Percentiles rank a stretch among this genome's conserved stretches.
phyloP scores from a whole-genome alignment of 2,888 invertebrate genomes.

The Napeogenes inachia region DNA sequence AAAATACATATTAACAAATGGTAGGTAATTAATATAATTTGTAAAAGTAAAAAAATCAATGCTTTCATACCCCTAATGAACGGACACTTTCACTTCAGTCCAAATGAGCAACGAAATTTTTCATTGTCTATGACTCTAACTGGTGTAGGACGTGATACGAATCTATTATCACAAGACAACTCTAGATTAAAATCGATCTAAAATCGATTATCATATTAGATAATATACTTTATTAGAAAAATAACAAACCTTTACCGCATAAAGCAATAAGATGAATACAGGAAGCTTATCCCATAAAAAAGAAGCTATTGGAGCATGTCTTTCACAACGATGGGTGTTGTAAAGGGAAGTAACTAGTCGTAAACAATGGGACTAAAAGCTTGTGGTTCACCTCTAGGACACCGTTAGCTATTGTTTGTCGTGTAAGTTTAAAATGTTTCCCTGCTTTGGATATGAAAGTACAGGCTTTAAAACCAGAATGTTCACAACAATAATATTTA shows the following conservation, averaged over 20 bases:
- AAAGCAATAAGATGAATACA: background rate
- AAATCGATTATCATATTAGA: too few species aligned
- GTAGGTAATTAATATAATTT: background rate
- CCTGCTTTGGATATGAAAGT: slow-evolving; percentile 9
- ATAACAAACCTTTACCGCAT: too few species aligned
- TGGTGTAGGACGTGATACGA: too few species aligned
- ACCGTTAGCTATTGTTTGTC: slow-evolving; percentile 29
- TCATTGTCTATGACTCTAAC: too few species aligned
- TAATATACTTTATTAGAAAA: too few species aligned
- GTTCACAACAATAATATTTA: too few species aligned
- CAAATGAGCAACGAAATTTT: too few species aligned
- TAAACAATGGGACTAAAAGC: slow-evolving; percentile 30
- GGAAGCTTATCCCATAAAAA: slow-evolving; percentile 12
- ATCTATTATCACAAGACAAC: too few species aligned
- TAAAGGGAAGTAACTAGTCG: slow-evolving; percentile 13
- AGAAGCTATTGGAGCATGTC: slow-evolving; percentile 24
- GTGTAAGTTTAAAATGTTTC: slow-evolving; percentile 23
- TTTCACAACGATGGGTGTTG: slow-evolving; percentile 21
- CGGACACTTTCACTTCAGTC: too few species aligned
- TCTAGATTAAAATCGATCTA: too few species aligned
- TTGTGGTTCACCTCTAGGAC: slow-evolving; percentile 27
- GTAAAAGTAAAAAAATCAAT: background rate
- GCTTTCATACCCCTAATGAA: too few species aligned
- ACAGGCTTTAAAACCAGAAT: background rate
- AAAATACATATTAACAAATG: background rate